Conservation (phyloP, 2,113 vertebrate genomes). For the Egretta garzetta region DNA sequence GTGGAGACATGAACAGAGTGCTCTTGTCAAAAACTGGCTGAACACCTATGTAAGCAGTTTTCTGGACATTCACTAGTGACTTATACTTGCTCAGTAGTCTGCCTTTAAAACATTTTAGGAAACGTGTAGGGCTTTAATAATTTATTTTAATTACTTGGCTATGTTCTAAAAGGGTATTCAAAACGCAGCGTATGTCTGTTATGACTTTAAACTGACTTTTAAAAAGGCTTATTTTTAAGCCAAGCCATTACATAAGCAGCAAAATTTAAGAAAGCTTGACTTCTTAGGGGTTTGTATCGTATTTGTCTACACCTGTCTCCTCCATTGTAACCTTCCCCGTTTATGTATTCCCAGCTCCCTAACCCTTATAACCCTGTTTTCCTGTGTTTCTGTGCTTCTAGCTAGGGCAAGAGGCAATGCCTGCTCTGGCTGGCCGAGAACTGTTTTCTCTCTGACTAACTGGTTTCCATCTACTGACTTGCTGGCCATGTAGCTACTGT, state of each 20-base stretch:
- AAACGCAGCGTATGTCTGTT: not conserved
- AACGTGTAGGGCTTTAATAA: not conserved
- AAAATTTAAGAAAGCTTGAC: not conserved
- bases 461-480: not conserved
- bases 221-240: not conserved
- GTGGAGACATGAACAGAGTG: not conserved
- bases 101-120: not conserved
- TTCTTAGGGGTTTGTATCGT: not conserved
- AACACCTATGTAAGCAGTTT: not conserved
- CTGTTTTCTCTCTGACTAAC: not conserved
- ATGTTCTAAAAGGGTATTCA: not conserved
- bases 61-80: not conserved
- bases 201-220: not conserved
- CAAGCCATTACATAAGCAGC: not conserved
- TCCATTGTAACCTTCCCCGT: not conserved
- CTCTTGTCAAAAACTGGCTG: slow-evolving; percentile 20
- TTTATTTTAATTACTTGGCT: not conserved
- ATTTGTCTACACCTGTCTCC: not conserved
- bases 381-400: not conserved
- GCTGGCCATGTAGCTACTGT: not conserved
- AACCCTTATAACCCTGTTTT: not conserved
- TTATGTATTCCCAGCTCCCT: not conserved
- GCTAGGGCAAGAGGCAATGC: not conserved
- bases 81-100: not conserved
- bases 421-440: not conserved